Percentiles rank a stretch among this genome's conserved stretches.
Conservation (phyloP, 2,113 vertebrate genomes). For the Gnathonemus echidnorhynchus region DNA sequence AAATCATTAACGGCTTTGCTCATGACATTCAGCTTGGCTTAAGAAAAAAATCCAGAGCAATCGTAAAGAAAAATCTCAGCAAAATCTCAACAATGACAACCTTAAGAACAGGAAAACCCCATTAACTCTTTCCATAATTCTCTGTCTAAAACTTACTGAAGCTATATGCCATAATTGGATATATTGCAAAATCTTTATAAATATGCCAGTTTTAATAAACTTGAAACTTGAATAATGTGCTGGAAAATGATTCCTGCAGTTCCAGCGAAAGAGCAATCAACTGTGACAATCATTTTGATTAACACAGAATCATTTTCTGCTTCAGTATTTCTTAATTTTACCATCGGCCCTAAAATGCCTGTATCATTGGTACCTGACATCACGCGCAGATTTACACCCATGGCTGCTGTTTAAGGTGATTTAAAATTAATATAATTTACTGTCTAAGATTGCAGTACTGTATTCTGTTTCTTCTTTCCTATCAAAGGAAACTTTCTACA, state of each 20-base stretch:
- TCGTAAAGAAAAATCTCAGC: not conserved
- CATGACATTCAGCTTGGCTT: not conserved
- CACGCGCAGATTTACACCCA: not conserved
- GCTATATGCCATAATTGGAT: not conserved
- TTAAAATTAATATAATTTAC: conserved; percentile 54
- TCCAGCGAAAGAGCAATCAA: conserved; percentile 15
- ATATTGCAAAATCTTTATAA: not conserved
- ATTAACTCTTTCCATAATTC: not conserved
- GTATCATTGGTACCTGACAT: conserved; percentile 43
- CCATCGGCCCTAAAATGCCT: conserved; percentile 61
- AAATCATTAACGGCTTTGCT: not conserved
- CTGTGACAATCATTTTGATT: conserved; percentile 28
- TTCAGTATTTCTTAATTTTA: conserved; percentile 43
- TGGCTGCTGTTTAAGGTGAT: conserved; percentile 11
- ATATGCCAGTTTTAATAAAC: not conserved
- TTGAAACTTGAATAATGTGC: not conserved
- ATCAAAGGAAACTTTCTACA: not conserved
- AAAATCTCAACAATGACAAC: not conserved
- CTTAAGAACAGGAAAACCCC: not conserved
- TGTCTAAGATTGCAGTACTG: conserved; percentile 54
- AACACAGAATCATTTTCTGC: conserved; percentile 42
- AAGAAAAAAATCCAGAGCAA: not conserved
- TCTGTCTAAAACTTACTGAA: not conserved
- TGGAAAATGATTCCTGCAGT: conserved; percentile 7
- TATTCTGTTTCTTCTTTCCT: not conserved